Percentiles rank a stretch among this genome's conserved stretches.
phyloP scores from a whole-genome alignment of 1,140 invertebrate species.

The Muscidifurax raptorellus region DNA sequence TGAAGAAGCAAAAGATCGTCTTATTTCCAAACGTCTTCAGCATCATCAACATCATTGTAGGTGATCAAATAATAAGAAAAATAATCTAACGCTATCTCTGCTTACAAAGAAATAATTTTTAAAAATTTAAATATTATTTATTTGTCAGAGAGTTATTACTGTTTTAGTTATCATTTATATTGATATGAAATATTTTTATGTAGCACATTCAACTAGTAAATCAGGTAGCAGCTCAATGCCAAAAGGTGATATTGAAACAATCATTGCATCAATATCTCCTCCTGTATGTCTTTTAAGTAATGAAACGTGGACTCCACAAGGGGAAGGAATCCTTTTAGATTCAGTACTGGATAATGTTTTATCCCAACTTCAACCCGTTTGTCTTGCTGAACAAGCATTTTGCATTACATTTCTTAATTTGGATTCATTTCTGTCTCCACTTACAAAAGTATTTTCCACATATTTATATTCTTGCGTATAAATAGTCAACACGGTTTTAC shows the following conservation, averaged over 20 bases:
- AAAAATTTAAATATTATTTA: too few relatives aligned
- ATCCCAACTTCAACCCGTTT: constrained; percentile 92
- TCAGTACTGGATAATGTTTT: constrained; percentile 88
- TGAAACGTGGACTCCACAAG: constrained; percentile 68
- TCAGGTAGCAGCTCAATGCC: not conserved
- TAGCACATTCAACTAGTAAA: constrained; percentile 46
- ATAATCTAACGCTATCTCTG: not conserved
- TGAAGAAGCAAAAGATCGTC: constrained; percentile 82
- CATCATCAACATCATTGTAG: constrained; percentile 54
- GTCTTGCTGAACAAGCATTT: constrained; percentile 96
- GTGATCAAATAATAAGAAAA: constrained; percentile 5
- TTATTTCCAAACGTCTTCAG: constrained; percentile 69
- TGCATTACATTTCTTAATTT: constrained; percentile 95
- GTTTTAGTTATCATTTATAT: constrained; percentile 6
- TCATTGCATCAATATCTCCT: constrained; percentile 31
- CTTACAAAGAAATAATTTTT: not conserved
- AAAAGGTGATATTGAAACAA: constrained; percentile 45
- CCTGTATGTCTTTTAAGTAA: constrained; percentile 70
- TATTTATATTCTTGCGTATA: not conserved
- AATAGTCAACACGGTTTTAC: not conserved
- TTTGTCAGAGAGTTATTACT: not conserved
- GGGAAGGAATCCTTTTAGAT: constrained; percentile 76
- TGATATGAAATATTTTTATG: constrained; percentile 10
- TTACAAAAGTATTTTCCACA: constrained; percentile 62
- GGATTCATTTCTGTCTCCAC: constrained; percentile 77